Conservation (phyloP, 2,888 invertebrate genomes). For the Hecatera dysodea region DNA sequence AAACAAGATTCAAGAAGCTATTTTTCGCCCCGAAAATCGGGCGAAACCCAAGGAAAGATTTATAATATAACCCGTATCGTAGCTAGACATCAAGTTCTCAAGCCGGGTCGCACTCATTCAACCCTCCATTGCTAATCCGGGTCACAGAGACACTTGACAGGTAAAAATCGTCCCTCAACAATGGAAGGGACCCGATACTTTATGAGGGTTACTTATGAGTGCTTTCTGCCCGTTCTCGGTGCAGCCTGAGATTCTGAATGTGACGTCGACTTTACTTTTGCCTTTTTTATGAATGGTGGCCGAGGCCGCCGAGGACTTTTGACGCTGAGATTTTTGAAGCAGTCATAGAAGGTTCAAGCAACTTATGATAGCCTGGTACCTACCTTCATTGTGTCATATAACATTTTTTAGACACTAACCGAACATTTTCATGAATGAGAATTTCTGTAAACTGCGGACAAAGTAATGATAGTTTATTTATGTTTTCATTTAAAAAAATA, state of each 20-base stretch:
- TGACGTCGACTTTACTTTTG: constrained; percentile 61
- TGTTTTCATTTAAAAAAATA: neutral
- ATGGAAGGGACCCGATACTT: constrained; percentile 72
- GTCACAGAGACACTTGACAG: constrained; percentile 74
- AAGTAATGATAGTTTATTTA: neutral
- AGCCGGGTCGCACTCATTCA: constrained; percentile 61
- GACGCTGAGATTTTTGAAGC: constrained; percentile 27
- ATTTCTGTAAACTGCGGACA: neutral
- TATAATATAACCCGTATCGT: constrained; percentile 49
- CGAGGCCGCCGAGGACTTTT: constrained; percentile 9
- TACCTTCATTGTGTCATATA: neutral
- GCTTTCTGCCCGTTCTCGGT: constrained; percentile 64
- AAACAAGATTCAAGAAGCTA: constrained; percentile 26
- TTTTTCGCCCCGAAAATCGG: constrained; percentile 8
- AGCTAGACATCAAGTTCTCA: constrained; percentile 60
- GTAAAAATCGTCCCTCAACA: constrained; percentile 74
- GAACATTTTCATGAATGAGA: neutral
- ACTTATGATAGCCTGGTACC: constrained; percentile 12
- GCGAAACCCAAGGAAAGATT: constrained; percentile 35
- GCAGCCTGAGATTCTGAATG: constrained; percentile 61
- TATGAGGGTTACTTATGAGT: constrained; percentile 74
- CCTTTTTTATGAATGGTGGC: constrained; percentile 43
- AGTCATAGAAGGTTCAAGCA: constrained; percentile 4
- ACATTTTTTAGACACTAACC: neutral
- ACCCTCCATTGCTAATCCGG: constrained; percentile 72